Evolutionary conservation across 1,140 invertebrate genomes (phyloP).

Genomic region (Glomeris maerens): DNA sequence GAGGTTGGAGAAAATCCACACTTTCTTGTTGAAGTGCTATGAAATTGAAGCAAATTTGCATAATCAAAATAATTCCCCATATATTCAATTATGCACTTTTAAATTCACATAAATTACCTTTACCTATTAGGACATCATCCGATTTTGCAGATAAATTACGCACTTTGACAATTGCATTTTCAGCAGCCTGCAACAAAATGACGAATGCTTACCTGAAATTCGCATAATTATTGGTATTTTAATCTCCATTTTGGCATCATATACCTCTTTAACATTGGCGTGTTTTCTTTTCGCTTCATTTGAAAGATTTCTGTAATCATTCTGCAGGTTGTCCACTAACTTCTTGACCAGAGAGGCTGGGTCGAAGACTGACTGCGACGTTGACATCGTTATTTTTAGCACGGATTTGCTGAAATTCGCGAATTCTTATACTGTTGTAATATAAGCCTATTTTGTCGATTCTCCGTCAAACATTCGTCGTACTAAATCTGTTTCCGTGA

Average conservation of each 20-base stretch:
- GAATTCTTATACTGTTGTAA: no score
- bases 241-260: slow-evolving; percentile 15
- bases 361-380: no score
- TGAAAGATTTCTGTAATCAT: slow-evolving; percentile 78
- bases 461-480: no score
- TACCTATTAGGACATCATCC: slow-evolving; percentile 63
- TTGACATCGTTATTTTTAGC: no score
- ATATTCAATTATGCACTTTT: background rate
- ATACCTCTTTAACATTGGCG: slow-evolving; percentile 92
- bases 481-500: no score
- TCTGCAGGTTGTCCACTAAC: slow-evolving; percentile 76
- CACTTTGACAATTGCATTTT: slow-evolving; percentile 83
- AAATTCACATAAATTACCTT: slow-evolving; percentile 48
- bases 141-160: slow-evolving; percentile 59
- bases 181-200: slow-evolving; percentile 59
- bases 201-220: slow-evolving; percentile 14
- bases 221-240: slow-evolving; percentile 11
- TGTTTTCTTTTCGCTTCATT: slow-evolving; percentile 94
- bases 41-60: slow-evolving; percentile 12
- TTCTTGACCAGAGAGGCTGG: no score
- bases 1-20: slow-evolving; percentile 78
- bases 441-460: no score
- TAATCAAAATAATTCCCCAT: background rate
- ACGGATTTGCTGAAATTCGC: no score
- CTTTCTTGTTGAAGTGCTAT: slow-evolving; percentile 35